phyloP scores from a whole-genome alignment of 2,797 vertebrate species.

The Pogoniulus pusillus region DNA sequence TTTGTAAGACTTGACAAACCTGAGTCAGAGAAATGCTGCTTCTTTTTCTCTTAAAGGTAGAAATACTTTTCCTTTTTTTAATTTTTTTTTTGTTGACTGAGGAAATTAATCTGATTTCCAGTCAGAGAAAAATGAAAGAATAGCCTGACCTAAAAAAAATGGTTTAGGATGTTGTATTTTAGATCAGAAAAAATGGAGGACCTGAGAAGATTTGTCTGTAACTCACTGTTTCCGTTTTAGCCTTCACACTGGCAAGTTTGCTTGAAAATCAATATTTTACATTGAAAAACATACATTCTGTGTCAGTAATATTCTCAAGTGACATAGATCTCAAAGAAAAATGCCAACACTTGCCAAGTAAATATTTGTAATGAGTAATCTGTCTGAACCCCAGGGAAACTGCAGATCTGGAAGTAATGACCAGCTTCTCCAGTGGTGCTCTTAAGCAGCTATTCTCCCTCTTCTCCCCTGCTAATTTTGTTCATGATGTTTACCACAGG shows the following conservation, averaged over 20 bases:
- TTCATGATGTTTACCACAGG: neutral
- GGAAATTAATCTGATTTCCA: neutral
- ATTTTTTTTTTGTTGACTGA: neutral
- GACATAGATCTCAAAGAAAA: conserved; percentile 44
- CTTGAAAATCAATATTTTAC: conserved; percentile 50
- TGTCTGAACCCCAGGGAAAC: neutral
- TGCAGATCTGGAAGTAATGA: neutral
- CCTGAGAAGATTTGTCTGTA: neutral
- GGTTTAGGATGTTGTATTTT: neutral
- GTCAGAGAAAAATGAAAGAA: conserved; percentile 15
- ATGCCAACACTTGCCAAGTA: neutral
- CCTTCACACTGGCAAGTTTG: conserved; percentile 7
- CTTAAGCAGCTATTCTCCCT: neutral
- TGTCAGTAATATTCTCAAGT: conserved; percentile 2
- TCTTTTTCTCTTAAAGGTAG: neutral
- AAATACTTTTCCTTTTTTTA: neutral
- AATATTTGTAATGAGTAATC: conserved; percentile 46
- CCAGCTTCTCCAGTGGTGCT: neutral
- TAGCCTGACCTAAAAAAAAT: neutral
- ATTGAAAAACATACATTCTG: neutral
- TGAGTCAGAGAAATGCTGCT: neutral
- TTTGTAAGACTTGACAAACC: neutral
- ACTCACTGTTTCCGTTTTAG: conserved; percentile 26
- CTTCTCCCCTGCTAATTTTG: neutral
- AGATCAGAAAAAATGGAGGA: neutral